phyloP scores from a whole-genome alignment of 2,888 invertebrate genomes.

The Andrena haemorrhoa region DNA sequence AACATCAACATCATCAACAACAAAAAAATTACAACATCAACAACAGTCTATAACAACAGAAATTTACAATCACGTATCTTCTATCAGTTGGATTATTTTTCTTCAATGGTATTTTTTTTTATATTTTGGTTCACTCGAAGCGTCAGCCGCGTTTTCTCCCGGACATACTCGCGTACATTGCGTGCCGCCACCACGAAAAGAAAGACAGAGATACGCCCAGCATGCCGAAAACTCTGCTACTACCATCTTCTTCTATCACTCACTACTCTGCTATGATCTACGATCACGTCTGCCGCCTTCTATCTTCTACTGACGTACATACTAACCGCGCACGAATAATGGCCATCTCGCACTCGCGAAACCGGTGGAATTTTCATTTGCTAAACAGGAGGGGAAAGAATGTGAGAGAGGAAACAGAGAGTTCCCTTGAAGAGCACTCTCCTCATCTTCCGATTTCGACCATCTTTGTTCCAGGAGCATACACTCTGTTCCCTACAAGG shows the following conservation, averaged over 20 bases:
- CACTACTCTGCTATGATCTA: constrained; percentile 38
- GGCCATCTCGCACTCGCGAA: constrained; percentile 48
- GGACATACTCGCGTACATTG: constrained; percentile 34
- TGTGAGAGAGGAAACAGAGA: constrained; percentile 45
- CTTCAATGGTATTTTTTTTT: not conserved
- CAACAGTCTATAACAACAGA: constrained; percentile 49
- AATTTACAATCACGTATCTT: constrained; percentile 44
- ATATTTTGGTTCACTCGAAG: not conserved
- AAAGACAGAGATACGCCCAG: constrained; percentile 35
- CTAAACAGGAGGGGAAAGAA: constrained; percentile 53
- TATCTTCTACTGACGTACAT: constrained; percentile 38
- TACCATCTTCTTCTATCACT: constrained; percentile 20
- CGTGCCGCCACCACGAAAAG: constrained; percentile 63
- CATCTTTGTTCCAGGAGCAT: constrained; percentile 85
- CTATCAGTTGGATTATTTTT: constrained; percentile 4
- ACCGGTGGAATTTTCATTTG: constrained; percentile 49
- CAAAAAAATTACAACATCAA: constrained; percentile 44
- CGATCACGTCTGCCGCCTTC: constrained; percentile 45
- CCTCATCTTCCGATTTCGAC: constrained; percentile 82
- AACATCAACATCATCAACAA: constrained; percentile 46
- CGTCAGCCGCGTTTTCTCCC: not conserved
- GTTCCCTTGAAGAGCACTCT: constrained; percentile 63
- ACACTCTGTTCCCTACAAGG: constrained; percentile 85
- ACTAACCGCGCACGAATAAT: constrained; percentile 57
- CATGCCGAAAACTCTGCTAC: constrained; percentile 54